Evolutionary conservation across 2,888 invertebrate species (phyloP).

Genomic region (Kryphioiulus occultus): DNA sequence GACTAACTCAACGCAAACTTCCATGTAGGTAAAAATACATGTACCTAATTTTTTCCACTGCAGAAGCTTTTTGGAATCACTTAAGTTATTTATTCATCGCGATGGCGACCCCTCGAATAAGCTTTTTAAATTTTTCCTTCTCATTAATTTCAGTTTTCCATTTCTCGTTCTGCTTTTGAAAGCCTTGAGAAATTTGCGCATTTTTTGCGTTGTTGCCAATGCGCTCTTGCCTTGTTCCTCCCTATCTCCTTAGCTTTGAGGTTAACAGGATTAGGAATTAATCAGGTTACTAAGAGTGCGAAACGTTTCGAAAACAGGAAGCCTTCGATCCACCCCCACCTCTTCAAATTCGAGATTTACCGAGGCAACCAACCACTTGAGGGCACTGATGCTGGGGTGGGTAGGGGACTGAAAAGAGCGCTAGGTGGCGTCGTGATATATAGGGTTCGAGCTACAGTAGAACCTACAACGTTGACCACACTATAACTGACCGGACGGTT

Average conservation of each 20-base stretch:
- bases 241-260: neutral
- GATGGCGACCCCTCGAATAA: neutral
- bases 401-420: neutral
- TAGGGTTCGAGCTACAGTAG: too few species aligned
- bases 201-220: neutral
- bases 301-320: neutral
- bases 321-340: neutral
- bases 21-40: too few species aligned
- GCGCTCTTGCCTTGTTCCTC: neutral
- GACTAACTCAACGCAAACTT: too few species aligned
- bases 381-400: neutral
- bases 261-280: constrained; percentile 8
- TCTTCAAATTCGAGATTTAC: neutral
- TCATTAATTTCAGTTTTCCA: neutral
- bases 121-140: neutral
- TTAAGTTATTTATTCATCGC: neutral
- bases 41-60: too few species aligned
- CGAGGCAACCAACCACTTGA: neutral
- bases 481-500: too few species aligned
- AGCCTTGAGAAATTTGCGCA: neutral
- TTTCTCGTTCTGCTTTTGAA: neutral
- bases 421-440: too few species aligned
- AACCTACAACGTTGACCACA: too few species aligned
- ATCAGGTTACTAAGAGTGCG: neutral
- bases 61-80: too few species aligned